Evolutionary conservation across 64 coral and sea anemone genomes (phyloP).

Genomic region (Trachythela sp.): DNA sequence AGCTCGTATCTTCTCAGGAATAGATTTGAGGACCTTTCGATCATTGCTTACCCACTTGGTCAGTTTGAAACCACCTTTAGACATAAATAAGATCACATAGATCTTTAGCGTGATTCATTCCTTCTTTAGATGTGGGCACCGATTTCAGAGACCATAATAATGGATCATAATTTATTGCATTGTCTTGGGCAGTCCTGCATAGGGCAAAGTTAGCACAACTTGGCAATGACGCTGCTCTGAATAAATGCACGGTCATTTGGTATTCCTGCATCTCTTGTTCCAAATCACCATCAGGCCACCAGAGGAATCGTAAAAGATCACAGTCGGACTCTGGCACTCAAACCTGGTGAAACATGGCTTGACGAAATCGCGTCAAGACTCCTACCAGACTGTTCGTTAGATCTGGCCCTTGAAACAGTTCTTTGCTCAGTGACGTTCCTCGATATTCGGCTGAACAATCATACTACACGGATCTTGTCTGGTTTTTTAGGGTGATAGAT

Average conservation of each 20-base stretch:
- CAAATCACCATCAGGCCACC: slow-evolving; percentile 44
- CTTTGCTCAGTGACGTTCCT: background rate
- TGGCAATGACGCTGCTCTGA: slow-evolving; percentile 31
- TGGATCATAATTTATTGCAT: background rate
- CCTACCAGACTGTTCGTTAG: slow-evolving; percentile 28
- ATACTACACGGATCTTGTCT: slow-evolving; percentile 49
- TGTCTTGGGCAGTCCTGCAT: background rate
- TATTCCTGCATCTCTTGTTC: slow-evolving; percentile 23
- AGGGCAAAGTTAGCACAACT: slow-evolving; percentile 43
- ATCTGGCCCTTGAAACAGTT: slow-evolving; percentile 50
- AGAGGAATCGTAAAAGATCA: slow-evolving; percentile 40
- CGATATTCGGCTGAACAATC: slow-evolving; percentile 35
- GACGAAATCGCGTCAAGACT: background rate
- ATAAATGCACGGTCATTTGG: slow-evolving; percentile 36
- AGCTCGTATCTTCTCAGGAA: slow-evolving; percentile 29
- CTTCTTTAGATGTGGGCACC: background rate
- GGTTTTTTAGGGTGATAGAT: slow-evolving; percentile 52
- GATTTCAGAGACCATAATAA: background rate
- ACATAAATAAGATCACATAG: background rate
- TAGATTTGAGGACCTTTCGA: slow-evolving; percentile 1
- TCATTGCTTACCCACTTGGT: background rate
- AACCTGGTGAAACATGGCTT: slow-evolving; percentile 41
- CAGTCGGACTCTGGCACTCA: slow-evolving; percentile 25
- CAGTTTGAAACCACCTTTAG: background rate
- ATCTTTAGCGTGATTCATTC: background rate